Percentiles rank a stretch among this genome's conserved stretches.
Evolutionary conservation across 2,888 invertebrate genomes (phyloP).

Genomic region (Tigriopus californicus): DNA sequence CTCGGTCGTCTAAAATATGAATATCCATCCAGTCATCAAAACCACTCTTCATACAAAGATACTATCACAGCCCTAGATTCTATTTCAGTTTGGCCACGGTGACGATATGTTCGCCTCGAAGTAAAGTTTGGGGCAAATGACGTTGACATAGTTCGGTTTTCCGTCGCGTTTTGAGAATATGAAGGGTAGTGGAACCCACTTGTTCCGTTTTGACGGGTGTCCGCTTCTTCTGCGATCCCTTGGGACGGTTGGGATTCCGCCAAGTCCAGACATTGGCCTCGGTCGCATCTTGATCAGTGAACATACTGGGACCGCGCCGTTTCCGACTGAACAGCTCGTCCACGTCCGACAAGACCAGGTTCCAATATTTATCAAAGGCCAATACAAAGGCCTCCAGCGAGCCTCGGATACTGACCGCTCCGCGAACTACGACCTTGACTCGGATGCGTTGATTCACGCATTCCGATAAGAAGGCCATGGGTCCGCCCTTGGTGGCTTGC

Average conservation of each 20-base stretch:
- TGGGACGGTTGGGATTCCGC: not conserved
- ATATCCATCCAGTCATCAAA: not conserved
- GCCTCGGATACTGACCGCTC: slow-evolving; percentile 50
- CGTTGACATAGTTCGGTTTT: not conserved
- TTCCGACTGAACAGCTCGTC: slow-evolving; percentile 51
- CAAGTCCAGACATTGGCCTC: not conserved
- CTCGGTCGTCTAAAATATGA: not conserved
- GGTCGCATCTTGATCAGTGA: not conserved
- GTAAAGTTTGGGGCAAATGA: not conserved
- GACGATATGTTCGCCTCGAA: not conserved
- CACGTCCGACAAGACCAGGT: slow-evolving; percentile 62
- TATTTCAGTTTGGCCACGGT: not conserved
- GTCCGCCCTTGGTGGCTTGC: not conserved
- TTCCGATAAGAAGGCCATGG: not conserved
- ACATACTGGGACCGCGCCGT: not conserved
- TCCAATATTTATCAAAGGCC: slow-evolving; percentile 87
- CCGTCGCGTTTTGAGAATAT: not conserved
- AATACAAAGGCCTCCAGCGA: slow-evolving; percentile 54
- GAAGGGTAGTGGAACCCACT: not conserved
- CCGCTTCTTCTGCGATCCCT: not conserved
- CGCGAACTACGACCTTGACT: slow-evolving; percentile 51
- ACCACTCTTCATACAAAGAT: too few species aligned
- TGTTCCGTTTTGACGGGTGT: not conserved
- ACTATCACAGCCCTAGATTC: not conserved
- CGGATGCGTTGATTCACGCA: slow-evolving; percentile 11